Base-by-base conservation (phyloP, 2,113 vertebrate genomes). In the Tichodroma muraria region DNA sequence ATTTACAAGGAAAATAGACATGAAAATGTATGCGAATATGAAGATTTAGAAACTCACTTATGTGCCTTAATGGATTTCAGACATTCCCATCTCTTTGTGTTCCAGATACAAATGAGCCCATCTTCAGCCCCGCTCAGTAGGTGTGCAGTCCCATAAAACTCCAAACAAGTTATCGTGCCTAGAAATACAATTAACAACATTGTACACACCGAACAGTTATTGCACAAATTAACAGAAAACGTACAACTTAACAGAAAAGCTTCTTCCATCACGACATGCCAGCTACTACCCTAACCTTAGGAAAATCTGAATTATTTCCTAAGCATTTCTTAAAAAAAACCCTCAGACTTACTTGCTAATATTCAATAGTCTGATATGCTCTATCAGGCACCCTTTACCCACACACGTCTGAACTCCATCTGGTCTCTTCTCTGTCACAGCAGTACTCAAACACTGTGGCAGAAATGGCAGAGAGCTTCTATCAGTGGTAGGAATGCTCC, bases 61-160 rank as follows among this genome's bases (percentile, higher is more conserved):
- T 99, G 99, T n/a, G 99, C 99, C 96, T 96, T 98, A 88, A 99
- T 98, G 49, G 99, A 98, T 96, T 99, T 99, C 71, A 99, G 96
- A 80, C 99, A 99, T 68, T 99, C 99, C 99, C 99, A 99, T 86
- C 97, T 99, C 97, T 98, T 99, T 6, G 98, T 98, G 89, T 98
- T 98, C 99, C 99, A 99, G 77, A 99, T 98, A 95, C 99, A 99
- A 56, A 99, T 93, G 17, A 99, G 96, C 49, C 99, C 99, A 6
- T 99, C 99, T 78, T 99, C 98, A 15, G 98, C 99, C 73, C 99
- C 99, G 60, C 99, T 99, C 91, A 99, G 95, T 20, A 99, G 97
- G 95, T 99, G 99, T 45, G 98, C 94, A 11, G 95, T 95, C 33
- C 99, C 98, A 40, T 98, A 98, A 91, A 99, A 99, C 97, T 99